Evolutionary conservation across 2,113 vertebrate genomes (phyloP).

Genomic region (Holacanthus passer): DNA sequence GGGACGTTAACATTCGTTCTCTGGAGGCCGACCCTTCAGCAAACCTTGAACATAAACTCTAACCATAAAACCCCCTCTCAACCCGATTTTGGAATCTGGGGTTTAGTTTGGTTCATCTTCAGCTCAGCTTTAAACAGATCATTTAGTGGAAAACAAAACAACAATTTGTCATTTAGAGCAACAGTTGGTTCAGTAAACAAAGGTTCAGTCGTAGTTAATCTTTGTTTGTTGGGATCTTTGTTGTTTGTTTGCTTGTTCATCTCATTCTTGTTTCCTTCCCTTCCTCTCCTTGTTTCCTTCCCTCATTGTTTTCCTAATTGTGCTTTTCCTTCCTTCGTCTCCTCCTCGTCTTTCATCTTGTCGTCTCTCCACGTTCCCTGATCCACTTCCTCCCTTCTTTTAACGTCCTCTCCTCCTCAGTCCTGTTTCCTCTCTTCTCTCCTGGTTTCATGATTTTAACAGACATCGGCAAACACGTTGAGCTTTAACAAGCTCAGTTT

Average conservation of each 20-base stretch:
- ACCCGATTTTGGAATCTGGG: background rate
- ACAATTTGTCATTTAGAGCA: constrained; percentile 3
- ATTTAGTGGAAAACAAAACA: constrained; percentile 14
- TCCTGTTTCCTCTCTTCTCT: background rate
- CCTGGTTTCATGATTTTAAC: constrained; percentile 38
- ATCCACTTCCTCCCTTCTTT: background rate
- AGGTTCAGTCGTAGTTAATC: constrained; percentile 27
- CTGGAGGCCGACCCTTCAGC: too few relatives aligned
- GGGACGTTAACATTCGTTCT: background rate
- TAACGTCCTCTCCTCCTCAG: background rate
- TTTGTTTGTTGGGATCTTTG: constrained; percentile 1
- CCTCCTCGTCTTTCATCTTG: background rate
- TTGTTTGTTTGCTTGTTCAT: background rate
- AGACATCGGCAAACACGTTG: constrained; percentile 60
- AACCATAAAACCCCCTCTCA: too few relatives aligned
- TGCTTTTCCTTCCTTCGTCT: background rate
- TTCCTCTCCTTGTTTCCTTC: background rate
- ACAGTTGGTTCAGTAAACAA: constrained; percentile 13
- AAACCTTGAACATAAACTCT: too few relatives aligned
- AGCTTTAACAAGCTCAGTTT: constrained; percentile 53
- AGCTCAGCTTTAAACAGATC: constrained; percentile 1
- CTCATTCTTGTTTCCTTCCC: background rate
- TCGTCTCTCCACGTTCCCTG: background rate
- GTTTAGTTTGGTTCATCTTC: background rate
- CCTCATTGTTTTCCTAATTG: background rate